Percentiles rank a stretch among this genome's conserved stretches.
These are phyloP conservation scores for Mythimna ferrago DNA, from an alignment of 2,888 invertebrate genomes.

Conservation along the genomic window DNA sequence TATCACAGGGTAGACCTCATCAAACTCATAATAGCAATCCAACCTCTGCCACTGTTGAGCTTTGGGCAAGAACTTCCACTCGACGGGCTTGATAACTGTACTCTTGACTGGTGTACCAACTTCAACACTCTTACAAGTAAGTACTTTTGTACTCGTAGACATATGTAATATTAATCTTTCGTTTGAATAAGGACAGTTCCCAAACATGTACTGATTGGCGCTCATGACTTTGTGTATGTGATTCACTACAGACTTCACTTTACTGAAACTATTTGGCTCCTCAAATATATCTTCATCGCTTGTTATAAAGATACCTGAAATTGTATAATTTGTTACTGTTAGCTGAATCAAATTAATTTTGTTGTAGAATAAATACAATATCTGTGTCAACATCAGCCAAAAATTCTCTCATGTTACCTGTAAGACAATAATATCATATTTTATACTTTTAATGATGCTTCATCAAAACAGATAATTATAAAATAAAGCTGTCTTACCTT, in stretches of 20 bases:
- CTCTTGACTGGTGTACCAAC: slow-evolving; percentile 81
- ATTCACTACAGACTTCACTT: slow-evolving; percentile 90
- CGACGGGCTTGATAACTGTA: slow-evolving; percentile 92
- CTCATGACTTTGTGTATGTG: slow-evolving; percentile 90
- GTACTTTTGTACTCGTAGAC: slow-evolving; percentile 88
- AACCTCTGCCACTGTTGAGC: slow-evolving; percentile 94
- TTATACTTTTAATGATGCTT: neutral
- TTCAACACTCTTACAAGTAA: slow-evolving; percentile 92
- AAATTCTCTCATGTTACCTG: slow-evolving; percentile 5
- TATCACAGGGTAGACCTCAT: slow-evolving; percentile 93
- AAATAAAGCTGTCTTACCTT: slow-evolving; percentile 87
- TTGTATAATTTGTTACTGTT: neutral
- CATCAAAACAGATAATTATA: neutral
- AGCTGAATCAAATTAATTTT: neutral
- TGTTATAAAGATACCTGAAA: slow-evolving; percentile 93
- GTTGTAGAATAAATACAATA: neutral
- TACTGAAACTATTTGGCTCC: slow-evolving; percentile 89
- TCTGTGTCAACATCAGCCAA: neutral
- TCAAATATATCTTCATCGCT: slow-evolving; percentile 92
- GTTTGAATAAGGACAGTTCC: slow-evolving; percentile 86
- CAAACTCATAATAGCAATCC: slow-evolving; percentile 94
- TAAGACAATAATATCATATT: slow-evolving; percentile 1
- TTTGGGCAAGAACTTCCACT: slow-evolving; percentile 94
- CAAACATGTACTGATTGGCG: slow-evolving; percentile 91
- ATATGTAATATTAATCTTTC: slow-evolving; percentile 93